Evolutionary conservation across 1,140 invertebrate species (phyloP).

Genomic region (Pseudomyrmex pallidus): DNA sequence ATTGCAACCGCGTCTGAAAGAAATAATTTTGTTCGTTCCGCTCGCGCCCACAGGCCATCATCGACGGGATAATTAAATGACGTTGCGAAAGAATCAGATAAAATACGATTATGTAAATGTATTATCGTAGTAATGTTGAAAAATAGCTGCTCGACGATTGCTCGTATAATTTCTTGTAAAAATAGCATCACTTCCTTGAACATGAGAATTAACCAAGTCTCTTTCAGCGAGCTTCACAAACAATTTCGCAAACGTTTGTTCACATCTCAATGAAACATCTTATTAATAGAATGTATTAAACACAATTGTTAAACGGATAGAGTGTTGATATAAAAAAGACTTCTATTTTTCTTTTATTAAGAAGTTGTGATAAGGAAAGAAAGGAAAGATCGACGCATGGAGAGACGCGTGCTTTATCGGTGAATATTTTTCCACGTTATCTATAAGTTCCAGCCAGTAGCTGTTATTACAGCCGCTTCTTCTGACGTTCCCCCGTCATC

Average conservation of each 20-base stretch:
- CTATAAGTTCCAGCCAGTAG: slow-evolving; percentile 31
- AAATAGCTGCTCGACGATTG: not conserved
- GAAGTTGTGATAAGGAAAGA: too few relatives aligned
- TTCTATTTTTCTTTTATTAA: slow-evolving; percentile 50
- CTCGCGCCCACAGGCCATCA: slow-evolving; percentile 8
- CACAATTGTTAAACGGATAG: not conserved
- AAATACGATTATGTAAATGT: slow-evolving; percentile 54
- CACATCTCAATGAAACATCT: not conserved
- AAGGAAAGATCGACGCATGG: not conserved
- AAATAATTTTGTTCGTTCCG: slow-evolving; percentile 22
- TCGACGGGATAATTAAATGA: slow-evolving; percentile 44
- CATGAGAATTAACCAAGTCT: not conserved
- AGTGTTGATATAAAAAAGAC: not conserved
- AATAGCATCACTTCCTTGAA: not conserved
- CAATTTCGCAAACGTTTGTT: not conserved
- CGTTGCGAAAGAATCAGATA: slow-evolving; percentile 13
- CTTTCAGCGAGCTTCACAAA: not conserved
- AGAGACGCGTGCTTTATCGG: slow-evolving; percentile 45
- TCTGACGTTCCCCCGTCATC: slow-evolving; percentile 43
- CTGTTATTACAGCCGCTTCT: slow-evolving; percentile 56
- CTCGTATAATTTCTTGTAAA: not conserved
- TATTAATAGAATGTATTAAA: slow-evolving; percentile 10
- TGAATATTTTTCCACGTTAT: slow-evolving; percentile 52
- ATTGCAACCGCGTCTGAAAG: not conserved
- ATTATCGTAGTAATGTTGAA: not conserved